Base-by-base conservation (phyloP, 2,113 vertebrate species). In the Pluvialis apricaria region DNA sequence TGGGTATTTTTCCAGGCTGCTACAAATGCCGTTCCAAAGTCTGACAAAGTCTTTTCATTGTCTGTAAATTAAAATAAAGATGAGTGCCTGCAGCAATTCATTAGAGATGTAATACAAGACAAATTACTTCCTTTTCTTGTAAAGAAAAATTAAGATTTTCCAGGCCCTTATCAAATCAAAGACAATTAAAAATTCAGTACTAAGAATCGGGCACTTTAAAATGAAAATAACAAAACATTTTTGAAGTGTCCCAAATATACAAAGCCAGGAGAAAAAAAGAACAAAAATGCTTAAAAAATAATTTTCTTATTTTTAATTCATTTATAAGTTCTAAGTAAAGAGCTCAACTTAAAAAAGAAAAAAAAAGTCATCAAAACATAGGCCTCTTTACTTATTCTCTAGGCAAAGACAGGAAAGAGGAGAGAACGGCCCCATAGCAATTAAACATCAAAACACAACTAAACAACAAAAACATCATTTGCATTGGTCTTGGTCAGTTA, bases 1-100 rank as follows among this genome's bases (percentile, higher is more conserved):
- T 99, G 99, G 28, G 99, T 99, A 72, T 98, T 99, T 97, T 98
- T 99, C 99, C 99, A 99, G 22, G 99, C 98, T 3, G 98, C 61
- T 83, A 99, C 90, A 96, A 99, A 99, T 3, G 98, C 92, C 1
- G 96, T 97, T 45, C 99, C 99, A 3, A 99, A 99, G 96, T 99
- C 99, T 2, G 99, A 98, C 85, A 99, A 84, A 85, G 99, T 98
- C 97, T 99, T 98, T 94, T 99, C 99, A 20, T 98, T 99, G 88
- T 99, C 99, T 99, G 97, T 55, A 80, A 89, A 92, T 88, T 44
- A 90, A 92, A 96, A 71, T 49, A 71, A 93, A 83, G 31, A 36
- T 20, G 15, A 73, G 25, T 58, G 60, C 76, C 54, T 61, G 28
- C 28, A 71, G 44, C 47, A 86, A 69, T 66, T 61, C 17, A 72